Evolutionary conservation across 1,140 invertebrate genomes (phyloP).

Genomic region (Telenomus remus): DNA sequence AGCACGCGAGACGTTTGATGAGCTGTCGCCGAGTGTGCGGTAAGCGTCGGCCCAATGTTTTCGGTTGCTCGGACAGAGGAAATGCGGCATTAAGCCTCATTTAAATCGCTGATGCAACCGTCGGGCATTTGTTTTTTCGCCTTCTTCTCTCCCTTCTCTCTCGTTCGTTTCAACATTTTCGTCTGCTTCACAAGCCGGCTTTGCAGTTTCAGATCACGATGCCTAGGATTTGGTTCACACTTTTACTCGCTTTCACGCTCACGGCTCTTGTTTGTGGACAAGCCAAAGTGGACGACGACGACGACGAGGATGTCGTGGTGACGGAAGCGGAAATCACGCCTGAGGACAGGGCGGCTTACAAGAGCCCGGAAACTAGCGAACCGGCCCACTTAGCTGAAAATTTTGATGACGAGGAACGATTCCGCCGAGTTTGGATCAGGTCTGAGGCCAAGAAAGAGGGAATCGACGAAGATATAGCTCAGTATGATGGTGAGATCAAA

Average conservation of each 20-base stretch:
- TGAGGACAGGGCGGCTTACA: conserved; percentile 67
- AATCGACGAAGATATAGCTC: conserved; percentile 92
- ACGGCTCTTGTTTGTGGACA: conserved; percentile 5
- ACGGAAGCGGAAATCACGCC: conserved; percentile 25
- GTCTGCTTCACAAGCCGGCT: neutral
- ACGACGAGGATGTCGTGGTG: conserved; percentile 26
- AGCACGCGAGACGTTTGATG: conserved; percentile 35
- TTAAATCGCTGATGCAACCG: conserved; percentile 12
- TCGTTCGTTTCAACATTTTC: neutral
- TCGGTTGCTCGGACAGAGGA: conserved; percentile 20
- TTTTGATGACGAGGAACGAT: conserved; percentile 88
- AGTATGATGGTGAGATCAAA: conserved; percentile 88
- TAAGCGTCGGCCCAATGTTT: conserved; percentile 24
- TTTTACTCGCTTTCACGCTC: conserved; percentile 14
- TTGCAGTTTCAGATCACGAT: conserved; percentile 37
- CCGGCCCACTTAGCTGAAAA: conserved; percentile 88
- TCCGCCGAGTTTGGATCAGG: conserved; percentile 88
- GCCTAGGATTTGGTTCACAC: conserved; percentile 14
- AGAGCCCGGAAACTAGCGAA: conserved; percentile 77
- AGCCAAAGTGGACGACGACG: conserved; percentile 18
- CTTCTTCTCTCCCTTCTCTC: neutral
- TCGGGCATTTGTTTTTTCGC: conserved; percentile 1
- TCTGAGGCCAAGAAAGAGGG: conserved; percentile 96
- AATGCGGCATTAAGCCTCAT: conserved; percentile 51
- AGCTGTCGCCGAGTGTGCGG: conserved; percentile 36